phyloP scores from a whole-genome alignment of 2,113 vertebrate genomes.

The Oncorhynchus kisutch region DNA sequence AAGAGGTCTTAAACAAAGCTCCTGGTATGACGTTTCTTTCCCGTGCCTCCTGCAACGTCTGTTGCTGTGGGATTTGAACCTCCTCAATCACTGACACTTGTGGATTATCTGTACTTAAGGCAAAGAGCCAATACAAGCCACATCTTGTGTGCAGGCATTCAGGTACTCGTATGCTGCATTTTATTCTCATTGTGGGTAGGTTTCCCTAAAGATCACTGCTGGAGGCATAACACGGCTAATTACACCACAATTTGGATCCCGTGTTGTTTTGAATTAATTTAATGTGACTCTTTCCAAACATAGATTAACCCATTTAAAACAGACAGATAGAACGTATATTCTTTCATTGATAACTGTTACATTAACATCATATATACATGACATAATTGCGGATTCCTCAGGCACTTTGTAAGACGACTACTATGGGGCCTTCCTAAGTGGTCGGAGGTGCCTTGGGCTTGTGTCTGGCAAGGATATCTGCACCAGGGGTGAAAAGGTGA shows the following conservation, averaged over 20 bases:
- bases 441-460: slow-evolving; percentile 27
- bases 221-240: slow-evolving; percentile 53
- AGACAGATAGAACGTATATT: slow-evolving; percentile 5
- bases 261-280: slow-evolving; percentile 17
- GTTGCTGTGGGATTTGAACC: slow-evolving; percentile 77
- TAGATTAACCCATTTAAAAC: slow-evolving; percentile 29
- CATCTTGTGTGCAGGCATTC: slow-evolving; percentile 69
- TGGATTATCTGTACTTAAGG: slow-evolving; percentile 77
- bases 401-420: slow-evolving; percentile 1
- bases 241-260: slow-evolving; percentile 6
- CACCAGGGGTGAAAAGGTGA: slow-evolving; percentile 55
- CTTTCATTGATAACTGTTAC: not conserved
- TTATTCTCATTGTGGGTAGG: slow-evolving; percentile 51
- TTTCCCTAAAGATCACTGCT: slow-evolving; percentile 44
- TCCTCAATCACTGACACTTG: slow-evolving; percentile 79
- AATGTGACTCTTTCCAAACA: slow-evolving; percentile 18
- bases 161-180: slow-evolving; percentile 55
- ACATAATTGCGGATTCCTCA: slow-evolving; percentile 9
- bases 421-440: slow-evolving; percentile 36
- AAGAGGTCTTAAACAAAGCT: slow-evolving; percentile 15
- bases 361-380: not conserved
- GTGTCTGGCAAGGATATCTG: slow-evolving; percentile 24
- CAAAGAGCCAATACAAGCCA: slow-evolving; percentile 70
- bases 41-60: slow-evolving; percentile 74
- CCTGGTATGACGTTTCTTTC: slow-evolving; percentile 64